Base-by-base conservation (phyloP, 2,113 vertebrate species). In the Fukomys damarensis region DNA sequence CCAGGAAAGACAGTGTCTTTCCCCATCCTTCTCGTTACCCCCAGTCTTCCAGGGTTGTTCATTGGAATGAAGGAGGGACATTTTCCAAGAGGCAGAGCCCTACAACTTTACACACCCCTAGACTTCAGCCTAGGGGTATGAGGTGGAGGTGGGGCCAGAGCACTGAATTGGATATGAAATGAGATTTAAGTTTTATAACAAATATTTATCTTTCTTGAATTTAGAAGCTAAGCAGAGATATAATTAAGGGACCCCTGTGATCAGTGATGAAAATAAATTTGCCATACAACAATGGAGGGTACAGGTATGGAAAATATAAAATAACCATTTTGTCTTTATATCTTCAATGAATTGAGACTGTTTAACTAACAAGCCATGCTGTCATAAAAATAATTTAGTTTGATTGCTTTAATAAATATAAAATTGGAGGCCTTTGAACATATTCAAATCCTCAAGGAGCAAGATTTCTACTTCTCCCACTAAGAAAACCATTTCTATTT, bases 111-210 rank as follows among this genome's bases (percentile, higher is more conserved):
- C 68, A 74, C 68, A 32, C 35, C 17, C 17, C 46, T 49, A 30
- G 24, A 68, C 30, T 61, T 14, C 26, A 38, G 24, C 41, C 41
- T n/a, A 43, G 59, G 52, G 22, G 2, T 16, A 54, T 1, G 28
- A 30, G 19, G 7, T 82, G 35, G 38, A 56, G 12, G 14, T 43
- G 16, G 32, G 5, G 43, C 19, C 41, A 92, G 26, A 84, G 19
- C 41, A 74, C 68, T 84, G 90, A 66, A 85, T 91, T 28, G 32
- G 17, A 43, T 12, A 63, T n/a, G 26, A 81, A n/a, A 83, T 84
- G 49, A 91, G 10, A 65, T 70, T 93, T 52, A 81, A 83, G n/a
- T 76, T 91, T 89, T 89, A 82, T 91, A 91, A 85, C 85, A 54
- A 81, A 82, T 49, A 85, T n/a, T 30, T 80, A 66, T 79, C 35